phyloP scores from a whole-genome alignment of 2,888 invertebrate genomes.

The Electrophaes corylata region DNA sequence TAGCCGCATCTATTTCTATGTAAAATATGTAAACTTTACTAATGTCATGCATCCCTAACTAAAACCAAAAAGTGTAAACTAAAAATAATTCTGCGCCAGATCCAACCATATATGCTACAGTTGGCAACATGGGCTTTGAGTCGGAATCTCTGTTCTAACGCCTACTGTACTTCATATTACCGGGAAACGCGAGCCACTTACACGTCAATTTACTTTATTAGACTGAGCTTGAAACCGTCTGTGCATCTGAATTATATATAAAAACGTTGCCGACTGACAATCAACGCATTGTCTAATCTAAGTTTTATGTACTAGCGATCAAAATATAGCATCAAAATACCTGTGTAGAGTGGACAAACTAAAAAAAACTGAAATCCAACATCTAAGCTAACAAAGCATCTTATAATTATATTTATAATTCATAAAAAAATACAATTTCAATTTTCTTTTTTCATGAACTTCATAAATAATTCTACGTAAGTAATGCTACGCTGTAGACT shows the following conservation, averaged over 20 bases:
- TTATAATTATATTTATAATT: too few species aligned
- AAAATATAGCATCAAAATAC: too few species aligned
- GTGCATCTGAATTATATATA: background rate
- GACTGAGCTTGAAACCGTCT: slow-evolving; percentile 11
- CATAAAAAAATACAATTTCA: background rate
- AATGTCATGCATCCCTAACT: too few species aligned
- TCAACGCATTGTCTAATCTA: background rate
- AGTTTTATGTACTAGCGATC: too few species aligned
- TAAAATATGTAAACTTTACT: too few species aligned
- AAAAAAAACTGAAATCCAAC: too few species aligned
- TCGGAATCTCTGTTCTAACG: slow-evolving; percentile 48
- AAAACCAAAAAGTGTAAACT: background rate
- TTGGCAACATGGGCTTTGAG: slow-evolving; percentile 25
- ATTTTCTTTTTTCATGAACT: background rate
- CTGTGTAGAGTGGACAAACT: too few species aligned
- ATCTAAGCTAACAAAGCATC: too few species aligned
- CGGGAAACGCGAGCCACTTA: slow-evolving; percentile 38
- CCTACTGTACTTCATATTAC: slow-evolving; percentile 42
- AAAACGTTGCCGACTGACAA: background rate
- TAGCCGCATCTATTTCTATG: too few species aligned
- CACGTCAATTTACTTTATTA: slow-evolving; percentile 43
- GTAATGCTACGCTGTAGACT: slow-evolving; percentile 25
- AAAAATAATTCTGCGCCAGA: background rate
- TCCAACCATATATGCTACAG: slow-evolving; percentile 1
- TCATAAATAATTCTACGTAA: slow-evolving; percentile 5